Evolutionary conservation across 2,888 invertebrate species (phyloP).

Genomic region (Cheilosia pagana): DNA sequence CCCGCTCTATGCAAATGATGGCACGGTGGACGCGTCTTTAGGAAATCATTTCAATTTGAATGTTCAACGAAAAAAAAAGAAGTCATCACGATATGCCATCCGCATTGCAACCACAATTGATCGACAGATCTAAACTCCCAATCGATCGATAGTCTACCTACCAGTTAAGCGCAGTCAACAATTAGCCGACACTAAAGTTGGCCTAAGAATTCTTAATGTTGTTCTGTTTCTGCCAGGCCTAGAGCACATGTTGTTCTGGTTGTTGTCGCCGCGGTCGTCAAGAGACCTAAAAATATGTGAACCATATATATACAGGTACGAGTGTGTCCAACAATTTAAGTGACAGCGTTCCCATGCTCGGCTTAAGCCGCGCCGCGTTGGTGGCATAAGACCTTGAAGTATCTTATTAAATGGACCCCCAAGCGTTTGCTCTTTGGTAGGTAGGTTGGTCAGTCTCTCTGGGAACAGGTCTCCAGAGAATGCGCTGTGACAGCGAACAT

Average conservation of each 20-base stretch:
- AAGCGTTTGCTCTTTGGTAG: conserved; percentile 41
- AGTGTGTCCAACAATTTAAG: conserved; percentile 1
- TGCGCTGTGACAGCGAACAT: conserved; percentile 60
- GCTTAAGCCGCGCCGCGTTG: conserved; percentile 56
- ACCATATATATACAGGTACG: conserved; percentile 19
- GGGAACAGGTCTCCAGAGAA: conserved; percentile 65
- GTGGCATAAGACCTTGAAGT: conserved; percentile 73
- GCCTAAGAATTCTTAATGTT: conserved; percentile 40
- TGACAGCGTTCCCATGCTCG: conserved; percentile 53
- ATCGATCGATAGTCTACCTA: not conserved
- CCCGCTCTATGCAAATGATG: conserved; percentile 15
- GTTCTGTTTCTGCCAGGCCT: not conserved
- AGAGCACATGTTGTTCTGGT: conserved; percentile 44
- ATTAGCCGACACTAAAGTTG: conserved; percentile 57
- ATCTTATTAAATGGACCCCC: conserved; percentile 69
- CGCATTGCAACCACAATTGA: too few relatives aligned
- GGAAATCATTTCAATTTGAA: conserved; percentile 3
- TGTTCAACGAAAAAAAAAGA: not conserved
- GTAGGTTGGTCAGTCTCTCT: conserved; percentile 62
- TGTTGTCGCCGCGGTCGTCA: conserved; percentile 34
- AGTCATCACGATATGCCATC: not conserved
- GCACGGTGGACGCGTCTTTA: not conserved
- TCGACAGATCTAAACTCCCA: too few relatives aligned
- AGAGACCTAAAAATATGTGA: conserved; percentile 30
- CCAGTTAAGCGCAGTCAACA: conserved; percentile 44